Percentiles rank a stretch among this genome's conserved stretches.
Evolutionary conservation across 1,140 invertebrate genomes (phyloP).

Genomic region (Platorchestia sp.): DNA sequence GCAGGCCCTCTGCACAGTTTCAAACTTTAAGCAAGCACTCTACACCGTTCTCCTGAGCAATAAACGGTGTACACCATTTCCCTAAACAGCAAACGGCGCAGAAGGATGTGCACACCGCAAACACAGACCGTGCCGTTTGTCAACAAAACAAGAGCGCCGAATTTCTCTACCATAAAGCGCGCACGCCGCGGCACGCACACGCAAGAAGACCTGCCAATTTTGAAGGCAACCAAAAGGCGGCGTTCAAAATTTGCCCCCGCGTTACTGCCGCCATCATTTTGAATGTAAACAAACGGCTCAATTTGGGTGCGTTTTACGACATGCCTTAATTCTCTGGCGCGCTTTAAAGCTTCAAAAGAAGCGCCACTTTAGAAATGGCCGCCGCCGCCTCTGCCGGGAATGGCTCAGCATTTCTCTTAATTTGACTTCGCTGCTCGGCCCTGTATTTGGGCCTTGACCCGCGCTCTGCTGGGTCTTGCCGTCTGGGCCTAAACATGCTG

Average conservation of each 20-base stretch:
- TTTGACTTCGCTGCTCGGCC: background rate
- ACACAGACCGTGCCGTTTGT: background rate
- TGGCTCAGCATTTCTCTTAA: slow-evolving; percentile 35
- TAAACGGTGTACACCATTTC: background rate
- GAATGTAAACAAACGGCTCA: slow-evolving; percentile 43
- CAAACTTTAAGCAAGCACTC: too few relatives aligned
- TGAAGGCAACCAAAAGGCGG: background rate
- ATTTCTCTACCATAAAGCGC: background rate
- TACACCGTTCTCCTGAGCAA: background rate
- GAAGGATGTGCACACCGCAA: background rate
- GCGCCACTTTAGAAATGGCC: slow-evolving; percentile 20
- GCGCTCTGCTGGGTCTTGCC: too few relatives aligned
- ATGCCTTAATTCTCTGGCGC: slow-evolving; percentile 18
- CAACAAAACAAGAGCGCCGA: background rate
- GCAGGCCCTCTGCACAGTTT: background rate
- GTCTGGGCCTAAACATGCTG: too few relatives aligned
- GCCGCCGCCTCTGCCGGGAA: background rate
- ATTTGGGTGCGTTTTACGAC: slow-evolving; percentile 34
- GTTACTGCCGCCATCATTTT: slow-evolving; percentile 29
- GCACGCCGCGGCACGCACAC: background rate
- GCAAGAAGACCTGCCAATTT: background rate
- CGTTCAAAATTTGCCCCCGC: background rate
- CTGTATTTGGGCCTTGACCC: too few relatives aligned
- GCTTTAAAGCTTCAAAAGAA: slow-evolving; percentile 43
- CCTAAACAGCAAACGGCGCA: background rate